These are phyloP conservation scores for Casuarius casuarius DNA, from an alignment of 2,113 vertebrate species.

Conservation along the genomic window DNA sequence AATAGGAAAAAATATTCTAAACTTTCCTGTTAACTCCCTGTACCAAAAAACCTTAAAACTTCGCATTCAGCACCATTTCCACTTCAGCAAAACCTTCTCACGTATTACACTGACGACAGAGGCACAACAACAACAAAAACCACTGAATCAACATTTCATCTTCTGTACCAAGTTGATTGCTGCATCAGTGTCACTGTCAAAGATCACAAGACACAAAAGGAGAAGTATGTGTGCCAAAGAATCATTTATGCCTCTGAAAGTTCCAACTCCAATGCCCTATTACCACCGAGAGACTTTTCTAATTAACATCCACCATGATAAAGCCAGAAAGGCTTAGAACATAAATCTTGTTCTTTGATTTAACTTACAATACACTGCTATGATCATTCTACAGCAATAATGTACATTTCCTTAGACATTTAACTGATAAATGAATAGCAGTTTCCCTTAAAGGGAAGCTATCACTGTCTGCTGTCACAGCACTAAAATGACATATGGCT, in stretches of 20 bases:
- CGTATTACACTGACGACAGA: background rate
- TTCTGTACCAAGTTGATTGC: background rate
- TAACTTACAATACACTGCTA: constrained; percentile 26
- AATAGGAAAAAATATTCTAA: background rate
- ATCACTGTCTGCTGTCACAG: constrained; percentile 56
- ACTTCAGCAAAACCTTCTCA: background rate
- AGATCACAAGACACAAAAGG: background rate
- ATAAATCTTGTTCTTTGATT: constrained; percentile 35
- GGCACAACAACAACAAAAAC: background rate
- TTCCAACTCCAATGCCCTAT: background rate
- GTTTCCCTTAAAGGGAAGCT: constrained; percentile 53
- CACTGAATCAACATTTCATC: background rate
- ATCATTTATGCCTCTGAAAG: background rate
- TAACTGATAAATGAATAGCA: constrained; percentile 51
- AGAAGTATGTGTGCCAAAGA: background rate
- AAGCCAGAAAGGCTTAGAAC: background rate
- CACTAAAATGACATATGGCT: constrained; percentile 58
- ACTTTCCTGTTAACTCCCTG: background rate
- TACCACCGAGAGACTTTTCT: constrained; percentile 29
- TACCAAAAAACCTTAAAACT: background rate
- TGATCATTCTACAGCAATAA: constrained; percentile 23
- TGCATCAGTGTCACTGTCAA: background rate
- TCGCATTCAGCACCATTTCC: background rate
- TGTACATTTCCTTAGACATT: constrained; percentile 18
- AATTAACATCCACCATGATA: constrained; percentile 41